A percentile compares a stretch with the other conserved stretches of the same genome.
These are phyloP conservation scores for Plectrocnemia conspersa DNA, from an alignment of 1,140 invertebrate species.

Conservation along the genomic window DNA sequence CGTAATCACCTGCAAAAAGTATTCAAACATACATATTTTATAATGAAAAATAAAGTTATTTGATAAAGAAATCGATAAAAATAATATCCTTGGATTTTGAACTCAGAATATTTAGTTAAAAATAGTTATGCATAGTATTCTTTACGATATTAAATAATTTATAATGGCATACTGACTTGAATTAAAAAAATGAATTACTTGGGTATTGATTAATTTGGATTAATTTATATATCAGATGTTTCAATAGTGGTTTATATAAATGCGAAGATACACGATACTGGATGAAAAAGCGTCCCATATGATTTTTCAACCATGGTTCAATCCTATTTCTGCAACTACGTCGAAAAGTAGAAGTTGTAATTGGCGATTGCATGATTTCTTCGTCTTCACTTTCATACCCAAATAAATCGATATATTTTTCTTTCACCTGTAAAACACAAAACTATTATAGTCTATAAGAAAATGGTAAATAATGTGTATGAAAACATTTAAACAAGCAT, in stretches of 20 bases:
- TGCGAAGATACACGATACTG: slow-evolving; percentile 44
- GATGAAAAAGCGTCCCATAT: slow-evolving; percentile 44
- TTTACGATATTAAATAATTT: slow-evolving; percentile 14
- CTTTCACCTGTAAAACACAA: slow-evolving; percentile 43
- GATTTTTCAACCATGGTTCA: slow-evolving; percentile 44
- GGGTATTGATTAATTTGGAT: slow-evolving; percentile 49
- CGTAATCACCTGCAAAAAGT: slow-evolving; percentile 47
- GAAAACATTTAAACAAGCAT: no score
- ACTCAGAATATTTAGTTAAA: not conserved
- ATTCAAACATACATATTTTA: not conserved
- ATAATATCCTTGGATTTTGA: slow-evolving; percentile 2
- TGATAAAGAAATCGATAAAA: not conserved
- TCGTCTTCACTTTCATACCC: slow-evolving; percentile 48
- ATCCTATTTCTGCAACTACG: slow-evolving; percentile 48
- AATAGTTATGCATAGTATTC: not conserved
- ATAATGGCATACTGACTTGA: not conserved
- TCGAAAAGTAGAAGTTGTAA: slow-evolving; percentile 43
- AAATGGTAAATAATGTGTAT: no score
- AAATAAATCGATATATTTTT: slow-evolving; percentile 42
- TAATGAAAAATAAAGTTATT: not conserved
- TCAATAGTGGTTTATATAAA: slow-evolving; percentile 43
- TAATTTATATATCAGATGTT: slow-evolving; percentile 46
- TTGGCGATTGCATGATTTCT: slow-evolving; percentile 43
- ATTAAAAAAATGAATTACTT: slow-evolving; percentile 38
- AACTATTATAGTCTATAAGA: no score